Evolutionary conservation across 2,888 invertebrate genomes (phyloP).

Genomic region (Chromoteleia sp.): DNA sequence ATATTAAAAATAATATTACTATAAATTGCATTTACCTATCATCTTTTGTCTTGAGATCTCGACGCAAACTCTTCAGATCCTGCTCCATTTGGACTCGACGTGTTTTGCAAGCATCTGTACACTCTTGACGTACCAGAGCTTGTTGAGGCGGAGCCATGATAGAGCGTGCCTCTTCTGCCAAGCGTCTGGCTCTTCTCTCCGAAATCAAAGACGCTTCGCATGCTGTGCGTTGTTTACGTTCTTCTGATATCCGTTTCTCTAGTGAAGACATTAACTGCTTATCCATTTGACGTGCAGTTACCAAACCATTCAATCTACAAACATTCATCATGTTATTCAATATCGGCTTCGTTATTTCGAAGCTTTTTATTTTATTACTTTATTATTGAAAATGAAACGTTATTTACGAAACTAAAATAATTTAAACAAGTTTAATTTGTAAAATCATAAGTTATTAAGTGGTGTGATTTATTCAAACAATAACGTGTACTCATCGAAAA

Average conservation of each 20-base stretch:
- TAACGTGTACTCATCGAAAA: no score
- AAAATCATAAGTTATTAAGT: no score
- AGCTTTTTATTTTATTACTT: no score
- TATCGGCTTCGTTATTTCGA: no score
- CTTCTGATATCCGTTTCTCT: slow-evolving; percentile 94
- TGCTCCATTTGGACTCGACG: slow-evolving; percentile 89
- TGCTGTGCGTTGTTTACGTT: slow-evolving; percentile 91
- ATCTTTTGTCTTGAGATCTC: slow-evolving; percentile 88
- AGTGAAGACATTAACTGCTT: slow-evolving; percentile 90
- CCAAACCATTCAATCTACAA: slow-evolving; percentile 90
- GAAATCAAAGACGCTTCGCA: slow-evolving; percentile 90
- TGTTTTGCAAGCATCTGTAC: slow-evolving; percentile 88
- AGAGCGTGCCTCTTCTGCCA: slow-evolving; percentile 85
- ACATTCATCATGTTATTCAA: slow-evolving; percentile 1
- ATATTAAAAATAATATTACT: background rate
- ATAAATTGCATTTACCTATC: slow-evolving; percentile 86
- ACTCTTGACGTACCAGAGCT: slow-evolving; percentile 86
- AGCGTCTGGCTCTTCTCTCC: slow-evolving; percentile 90
- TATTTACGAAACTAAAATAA: no score
- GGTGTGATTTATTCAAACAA: no score
- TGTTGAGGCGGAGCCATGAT: slow-evolving; percentile 82
- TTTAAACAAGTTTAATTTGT: no score
- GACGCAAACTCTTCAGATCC: slow-evolving; percentile 88
- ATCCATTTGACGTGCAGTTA: slow-evolving; percentile 90
- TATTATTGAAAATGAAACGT: no score